Conservation (phyloP, 2,113 vertebrate species). For the Bufo gargarizans region DNA sequence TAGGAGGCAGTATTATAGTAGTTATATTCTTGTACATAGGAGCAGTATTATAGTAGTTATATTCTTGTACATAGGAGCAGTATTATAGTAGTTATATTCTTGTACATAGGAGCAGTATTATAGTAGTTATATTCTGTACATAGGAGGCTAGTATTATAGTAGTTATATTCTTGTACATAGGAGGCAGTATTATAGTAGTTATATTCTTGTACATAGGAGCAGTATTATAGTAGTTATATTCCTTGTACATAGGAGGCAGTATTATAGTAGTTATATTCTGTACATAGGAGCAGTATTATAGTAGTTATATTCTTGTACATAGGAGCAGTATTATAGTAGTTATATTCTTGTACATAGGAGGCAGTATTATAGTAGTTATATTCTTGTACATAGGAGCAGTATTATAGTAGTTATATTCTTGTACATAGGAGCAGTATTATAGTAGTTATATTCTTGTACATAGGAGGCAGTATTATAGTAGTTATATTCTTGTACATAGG, state of each 20-base stretch:
- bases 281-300: background rate
- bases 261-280: background rate
- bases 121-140: background rate
- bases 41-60: background rate
- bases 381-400: too few relatives aligned
- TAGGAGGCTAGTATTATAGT: background rate
- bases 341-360: background rate
- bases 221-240: background rate
- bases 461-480: too few relatives aligned
- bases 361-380: too few relatives aligned
- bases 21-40: background rate
- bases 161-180: constrained; percentile 1
- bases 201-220: background rate
- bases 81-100: constrained; percentile 1
- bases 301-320: constrained; percentile 1
- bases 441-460: too few relatives aligned
- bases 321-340: background rate
- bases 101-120: background rate
- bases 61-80: background rate
- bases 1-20: background rate
- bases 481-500: too few relatives aligned
- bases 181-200: background rate
- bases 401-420: too few relatives aligned
- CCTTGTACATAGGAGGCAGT: background rate
- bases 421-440: too few relatives aligned